Conservation (phyloP, 2,797 vertebrate species). For the Bufotes viridis region DNA sequence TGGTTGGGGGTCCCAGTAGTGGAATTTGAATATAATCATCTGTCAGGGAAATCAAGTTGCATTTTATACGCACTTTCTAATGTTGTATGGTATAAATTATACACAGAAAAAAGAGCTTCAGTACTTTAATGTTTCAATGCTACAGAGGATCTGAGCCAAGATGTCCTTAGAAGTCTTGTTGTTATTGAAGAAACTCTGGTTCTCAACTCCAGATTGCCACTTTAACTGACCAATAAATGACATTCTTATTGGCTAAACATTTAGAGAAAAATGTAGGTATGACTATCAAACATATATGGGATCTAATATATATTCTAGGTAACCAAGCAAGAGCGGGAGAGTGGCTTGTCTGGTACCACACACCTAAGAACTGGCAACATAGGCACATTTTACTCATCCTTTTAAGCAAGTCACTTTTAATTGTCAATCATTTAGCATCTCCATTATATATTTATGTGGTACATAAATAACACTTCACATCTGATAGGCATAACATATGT, state of each 20-base stretch:
- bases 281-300: neutral
- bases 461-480: constrained; percentile 9
- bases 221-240: neutral
- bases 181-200: neutral
- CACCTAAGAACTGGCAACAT: neutral
- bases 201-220: constrained; percentile 20
- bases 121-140: constrained; percentile 11
- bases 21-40: neutral
- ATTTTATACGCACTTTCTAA: neutral
- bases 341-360: neutral
- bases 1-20: neutral
- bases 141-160: constrained; percentile 22
- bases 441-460: neutral
- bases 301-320: neutral
- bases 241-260: neutral
- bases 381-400: neutral
- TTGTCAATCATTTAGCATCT: constrained; percentile 2
- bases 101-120: neutral
- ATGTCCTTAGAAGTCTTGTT: constrained; percentile 34
- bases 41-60: neutral
- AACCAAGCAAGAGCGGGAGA: neutral
- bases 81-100: neutral
- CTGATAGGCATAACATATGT: neutral
- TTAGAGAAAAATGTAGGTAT: neutral
- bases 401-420: neutral